phyloP scores from a whole-genome alignment of 2,888 invertebrate species.

The Clostera curtula region DNA sequence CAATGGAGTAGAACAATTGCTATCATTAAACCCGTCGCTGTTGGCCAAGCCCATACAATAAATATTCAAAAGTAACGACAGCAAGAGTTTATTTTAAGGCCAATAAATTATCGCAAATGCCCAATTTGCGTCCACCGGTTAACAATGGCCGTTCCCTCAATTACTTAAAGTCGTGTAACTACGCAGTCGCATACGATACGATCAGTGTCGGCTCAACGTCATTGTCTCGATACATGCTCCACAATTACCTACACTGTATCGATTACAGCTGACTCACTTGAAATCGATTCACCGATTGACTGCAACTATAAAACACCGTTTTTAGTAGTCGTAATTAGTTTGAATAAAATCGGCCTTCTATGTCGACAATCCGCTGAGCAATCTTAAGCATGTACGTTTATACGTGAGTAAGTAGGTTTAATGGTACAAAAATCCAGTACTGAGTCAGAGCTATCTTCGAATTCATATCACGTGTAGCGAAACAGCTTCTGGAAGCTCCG shows the following conservation, averaged over 20 bases:
- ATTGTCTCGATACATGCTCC: conserved; percentile 66
- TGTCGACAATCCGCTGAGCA: conserved; percentile 30
- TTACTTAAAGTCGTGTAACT: conserved; percentile 74
- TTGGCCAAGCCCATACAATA: conserved; percentile 54
- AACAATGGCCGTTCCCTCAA: conserved; percentile 73
- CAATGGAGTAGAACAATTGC: conserved; percentile 70
- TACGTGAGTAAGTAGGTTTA: conserved; percentile 28
- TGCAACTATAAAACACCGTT: conserved; percentile 59
- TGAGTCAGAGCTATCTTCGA: conserved; percentile 33
- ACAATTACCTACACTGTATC: conserved; percentile 62
- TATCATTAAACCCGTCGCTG: conserved; percentile 62
- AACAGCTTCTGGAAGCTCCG: conserved; percentile 56
- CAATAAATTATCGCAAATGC: conserved; percentile 74
- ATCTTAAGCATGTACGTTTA: conserved; percentile 32
- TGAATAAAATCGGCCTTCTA: conserved; percentile 42
- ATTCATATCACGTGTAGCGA: conserved; percentile 48
- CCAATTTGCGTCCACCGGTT: conserved; percentile 70
- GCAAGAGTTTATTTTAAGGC: conserved; percentile 67
- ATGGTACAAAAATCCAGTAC: conserved; percentile 25
- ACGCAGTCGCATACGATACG: conserved; percentile 57
- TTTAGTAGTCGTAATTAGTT: conserved; percentile 60
- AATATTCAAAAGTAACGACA: conserved; percentile 65
- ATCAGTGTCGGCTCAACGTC: conserved; percentile 54
- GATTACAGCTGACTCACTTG: conserved; percentile 64
- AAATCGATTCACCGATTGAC: conserved; percentile 56